These are phyloP conservation scores for Magallana ariakensis DNA, from an alignment of 1,140 invertebrate genomes.

Conservation along the genomic window DNA sequence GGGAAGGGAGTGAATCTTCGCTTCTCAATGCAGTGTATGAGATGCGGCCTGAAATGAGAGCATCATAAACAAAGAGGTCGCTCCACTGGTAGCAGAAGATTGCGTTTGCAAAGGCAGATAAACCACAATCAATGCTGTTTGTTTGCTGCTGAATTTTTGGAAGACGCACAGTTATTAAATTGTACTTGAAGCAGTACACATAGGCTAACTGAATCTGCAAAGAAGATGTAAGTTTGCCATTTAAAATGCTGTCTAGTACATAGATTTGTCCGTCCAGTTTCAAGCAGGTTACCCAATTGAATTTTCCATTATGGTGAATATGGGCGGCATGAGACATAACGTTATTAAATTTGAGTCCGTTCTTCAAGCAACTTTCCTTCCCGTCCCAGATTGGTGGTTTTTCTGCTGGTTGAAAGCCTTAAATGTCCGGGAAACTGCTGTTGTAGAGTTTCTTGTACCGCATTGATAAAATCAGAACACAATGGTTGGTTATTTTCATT, in stretches of 20 bases:
- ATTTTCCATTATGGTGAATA: slow-evolving; percentile 11
- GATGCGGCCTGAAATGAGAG: no score
- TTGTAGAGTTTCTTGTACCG: not conserved
- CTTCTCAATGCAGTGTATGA: no score
- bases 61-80: no score
- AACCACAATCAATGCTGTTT: no score
- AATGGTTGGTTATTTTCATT: not conserved
- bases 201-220: not conserved
- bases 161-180: not conserved
- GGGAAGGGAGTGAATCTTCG: no score
- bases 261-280: not conserved
- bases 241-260: not conserved
- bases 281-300: not conserved
- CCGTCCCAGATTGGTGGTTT: not conserved
- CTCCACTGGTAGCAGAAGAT: no score
- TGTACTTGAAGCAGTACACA: no score
- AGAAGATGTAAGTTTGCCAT: not conserved
- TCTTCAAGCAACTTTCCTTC: not conserved
- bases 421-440: not conserved
- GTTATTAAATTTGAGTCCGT: not conserved
- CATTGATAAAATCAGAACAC: not conserved
- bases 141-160: no score
- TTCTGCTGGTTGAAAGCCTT: not conserved
- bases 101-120: no score
- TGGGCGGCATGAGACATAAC: not conserved